Base-by-base conservation (phyloP, 1,140 invertebrate species). In the Bombus balteatus region DNA sequence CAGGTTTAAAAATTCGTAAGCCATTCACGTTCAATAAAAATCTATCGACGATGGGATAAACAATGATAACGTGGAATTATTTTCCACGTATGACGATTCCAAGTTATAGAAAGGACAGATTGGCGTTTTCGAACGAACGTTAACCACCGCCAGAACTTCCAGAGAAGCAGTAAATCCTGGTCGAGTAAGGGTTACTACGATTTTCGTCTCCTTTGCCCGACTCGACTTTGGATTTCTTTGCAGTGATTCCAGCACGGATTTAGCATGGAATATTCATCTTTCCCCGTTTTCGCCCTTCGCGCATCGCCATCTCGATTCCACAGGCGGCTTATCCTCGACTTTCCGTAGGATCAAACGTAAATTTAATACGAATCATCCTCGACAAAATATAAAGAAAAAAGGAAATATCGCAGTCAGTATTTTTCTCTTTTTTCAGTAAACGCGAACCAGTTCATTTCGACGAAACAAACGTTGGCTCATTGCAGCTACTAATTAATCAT, bases 181-280 rank as follows among this genome's bases (percentile, higher is more conserved):
- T 73, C 43, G 79, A 86, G 86, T 87, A 91, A 91, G 81, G 87
- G 83, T 90, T 86, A 88, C 86, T 70, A 76, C 59, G 65, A 74
- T 71, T 71, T n/a, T 59, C 70, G 71, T 81, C 80, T 77, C 73
- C 72, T 82, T 76, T 70, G 37, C 66, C 79, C 70, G 73, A n/a
- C 59, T 59, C 57, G 76, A 79, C 87, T 85, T 80, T 62, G 89
- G 85, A 93, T 92, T 92, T 92, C 89, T 92, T 92, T 90, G 83
- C 89, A 70, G 86, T 89, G 90, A 92, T 92, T 93, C 87, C 87
- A 88, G 90, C 90, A 62, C 90, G 92, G 93, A 92, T 93, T 94
- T 93, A 93, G 85, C 91, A 88, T 92, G 87, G 94, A 94, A 95
- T 95, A 95, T 95, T 94, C 94, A 94, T 95, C 94, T 93, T 90